These are phyloP conservation scores for Neotoxoptera formosana DNA, from an alignment of 1,140 invertebrate species.

Conservation along the genomic window DNA sequence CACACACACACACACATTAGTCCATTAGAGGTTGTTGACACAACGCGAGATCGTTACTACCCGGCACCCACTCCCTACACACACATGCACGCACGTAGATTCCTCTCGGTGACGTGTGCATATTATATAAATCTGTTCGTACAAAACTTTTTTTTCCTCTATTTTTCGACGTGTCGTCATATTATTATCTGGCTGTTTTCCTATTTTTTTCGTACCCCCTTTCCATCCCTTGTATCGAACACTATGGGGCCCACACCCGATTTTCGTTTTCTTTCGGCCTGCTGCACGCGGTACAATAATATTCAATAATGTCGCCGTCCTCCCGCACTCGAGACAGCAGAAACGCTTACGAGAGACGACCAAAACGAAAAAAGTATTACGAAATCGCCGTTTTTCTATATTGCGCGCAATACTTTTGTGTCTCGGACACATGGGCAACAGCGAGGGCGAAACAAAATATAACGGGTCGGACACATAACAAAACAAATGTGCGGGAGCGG, in stretches of 20 bases:
- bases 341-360: constrained; percentile 21
- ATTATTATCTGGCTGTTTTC: background rate
- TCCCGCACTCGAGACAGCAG: no score
- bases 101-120: background rate
- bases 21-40: constrained; percentile 52
- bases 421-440: background rate
- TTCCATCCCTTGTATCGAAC: background rate
- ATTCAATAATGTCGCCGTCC: background rate
- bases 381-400: background rate
- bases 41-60: constrained; percentile 13
- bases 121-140: constrained; percentile 1
- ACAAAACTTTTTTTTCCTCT: background rate
- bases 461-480: background rate
- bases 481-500: background rate
- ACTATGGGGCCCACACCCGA: no score
- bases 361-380: background rate
- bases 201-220: background rate
- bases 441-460: no score
- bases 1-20: background rate
- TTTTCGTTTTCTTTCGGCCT: background rate
- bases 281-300: background rate
- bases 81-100: no score
- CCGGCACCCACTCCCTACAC: background rate
- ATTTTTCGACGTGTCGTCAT: background rate
- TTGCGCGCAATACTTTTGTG: background rate